phyloP scores from a whole-genome alignment of 2,113 vertebrate genomes.

The Aepyceros melampus region DNA sequence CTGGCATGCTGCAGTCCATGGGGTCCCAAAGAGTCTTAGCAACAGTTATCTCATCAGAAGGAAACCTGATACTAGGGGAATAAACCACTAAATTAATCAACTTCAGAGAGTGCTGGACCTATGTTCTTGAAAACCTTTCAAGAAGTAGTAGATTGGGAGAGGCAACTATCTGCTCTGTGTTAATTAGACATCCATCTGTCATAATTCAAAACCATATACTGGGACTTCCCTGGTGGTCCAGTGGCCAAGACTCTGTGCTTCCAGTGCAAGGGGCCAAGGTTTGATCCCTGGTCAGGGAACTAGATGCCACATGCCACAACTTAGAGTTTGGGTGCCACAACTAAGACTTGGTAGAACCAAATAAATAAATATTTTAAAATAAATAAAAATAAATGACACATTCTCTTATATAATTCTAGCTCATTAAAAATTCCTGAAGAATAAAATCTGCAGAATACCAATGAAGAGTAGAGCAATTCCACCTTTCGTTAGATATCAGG shows the following conservation, averaged over 20 bases:
- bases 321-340: background rate
- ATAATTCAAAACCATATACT: background rate
- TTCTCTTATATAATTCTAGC: background rate
- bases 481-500: background rate
- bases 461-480: background rate
- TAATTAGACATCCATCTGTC: background rate
- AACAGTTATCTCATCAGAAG: background rate
- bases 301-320: background rate
- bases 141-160: background rate
- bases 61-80: background rate
- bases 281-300: background rate
- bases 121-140: background rate
- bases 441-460: background rate
- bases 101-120: background rate
- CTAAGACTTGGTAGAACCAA: background rate
- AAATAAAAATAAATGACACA: background rate
- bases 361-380: background rate
- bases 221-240: background rate
- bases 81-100: background rate
- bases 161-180: background rate
- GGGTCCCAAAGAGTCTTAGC: background rate
- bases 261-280: background rate
- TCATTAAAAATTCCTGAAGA: background rate
- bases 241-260: background rate
- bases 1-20: background rate